Base-by-base conservation (phyloP, 2,888 invertebrate genomes). In the Empis stercorea region DNA sequence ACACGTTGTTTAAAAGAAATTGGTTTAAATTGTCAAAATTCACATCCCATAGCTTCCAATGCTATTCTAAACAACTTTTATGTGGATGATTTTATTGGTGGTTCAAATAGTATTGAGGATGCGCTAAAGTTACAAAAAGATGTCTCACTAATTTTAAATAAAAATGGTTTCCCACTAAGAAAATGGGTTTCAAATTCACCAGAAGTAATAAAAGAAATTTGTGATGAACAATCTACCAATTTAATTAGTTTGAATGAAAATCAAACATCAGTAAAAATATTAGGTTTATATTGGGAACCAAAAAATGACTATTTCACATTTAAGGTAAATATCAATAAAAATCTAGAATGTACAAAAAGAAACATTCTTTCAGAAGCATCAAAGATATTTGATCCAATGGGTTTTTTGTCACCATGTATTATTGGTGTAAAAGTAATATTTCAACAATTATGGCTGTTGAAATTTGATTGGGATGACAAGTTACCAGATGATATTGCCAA, bases 71-170 rank as follows among this genome's bases (percentile, higher is more conserved):
- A 48, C 2, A 49, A 54, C 15, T 52, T 51, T 32, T 55, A 56
- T 39, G 51, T 56, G 9, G 54, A 55, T 43, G 53, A 57, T 37
- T 45, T 54, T 4, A 50, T 54, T 46, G 50, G 46, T 15, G 54
- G 54, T 6, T 44, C 49, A 11, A 43, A 55, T 37, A 38, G 34
- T 17, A 23, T 50, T 17, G n/a, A 45, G 10, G 40, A 54, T 30
- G 51, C 54, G 16, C 39, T 47, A 10, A n/a, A 37, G 20, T 40
- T 52, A 11, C 49, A 50, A 40, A 11, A 23, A 4, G 44, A 52
- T 13, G 10, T 57, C 2, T 36, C 44, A 10, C 7, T n/a, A 11
- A 32, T 52, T 10, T 16, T 55, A 13, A n/a, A 39, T 4, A 36
- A 38, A 9, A 48, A 44, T 2, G 45, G 44, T 11, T 49, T 55